Percentiles rank a stretch among this genome's conserved stretches.
These are phyloP conservation scores for Physocephala rufipes DNA, from an alignment of 2,888 invertebrate species.

Conservation along the genomic window DNA sequence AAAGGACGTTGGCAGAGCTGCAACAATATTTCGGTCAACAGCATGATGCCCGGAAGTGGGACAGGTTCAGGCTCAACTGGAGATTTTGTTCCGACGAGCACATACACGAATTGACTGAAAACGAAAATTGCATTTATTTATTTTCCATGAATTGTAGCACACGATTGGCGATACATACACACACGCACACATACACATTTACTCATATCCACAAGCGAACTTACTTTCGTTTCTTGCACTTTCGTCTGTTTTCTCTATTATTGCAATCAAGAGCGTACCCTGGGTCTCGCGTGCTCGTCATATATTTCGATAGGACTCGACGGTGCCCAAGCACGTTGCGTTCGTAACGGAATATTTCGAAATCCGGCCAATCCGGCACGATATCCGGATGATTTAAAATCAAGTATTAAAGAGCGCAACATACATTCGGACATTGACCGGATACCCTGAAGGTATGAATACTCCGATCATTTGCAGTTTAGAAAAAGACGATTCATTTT, in stretches of 20 bases:
- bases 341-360: not conserved
- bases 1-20: not conserved
- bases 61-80: no score
- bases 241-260: not conserved
- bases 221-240: no score
- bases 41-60: no score
- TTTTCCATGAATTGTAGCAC: not conserved
- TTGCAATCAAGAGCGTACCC: constrained; percentile 33
- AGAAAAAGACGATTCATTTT: constrained; percentile 12
- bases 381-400: constrained; percentile 15
- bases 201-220: not conserved
- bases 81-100: no score
- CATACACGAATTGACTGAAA: no score
- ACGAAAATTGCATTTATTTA: no score
- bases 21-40: not conserved
- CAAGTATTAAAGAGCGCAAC: constrained; percentile 12
- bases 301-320: constrained; percentile 10
- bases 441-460: constrained; percentile 1
- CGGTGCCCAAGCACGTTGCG: constrained; percentile 8
- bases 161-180: not conserved
- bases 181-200: not conserved
- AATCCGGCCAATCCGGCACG: not conserved
- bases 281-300: not conserved
- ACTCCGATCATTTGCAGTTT: constrained; percentile 13
- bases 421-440: constrained; percentile 7